A percentile compares a stretch with the other conserved stretches of the same genome.
phyloP scores from a whole-genome alignment of 2,888 invertebrate species.

The Meganola albula region DNA sequence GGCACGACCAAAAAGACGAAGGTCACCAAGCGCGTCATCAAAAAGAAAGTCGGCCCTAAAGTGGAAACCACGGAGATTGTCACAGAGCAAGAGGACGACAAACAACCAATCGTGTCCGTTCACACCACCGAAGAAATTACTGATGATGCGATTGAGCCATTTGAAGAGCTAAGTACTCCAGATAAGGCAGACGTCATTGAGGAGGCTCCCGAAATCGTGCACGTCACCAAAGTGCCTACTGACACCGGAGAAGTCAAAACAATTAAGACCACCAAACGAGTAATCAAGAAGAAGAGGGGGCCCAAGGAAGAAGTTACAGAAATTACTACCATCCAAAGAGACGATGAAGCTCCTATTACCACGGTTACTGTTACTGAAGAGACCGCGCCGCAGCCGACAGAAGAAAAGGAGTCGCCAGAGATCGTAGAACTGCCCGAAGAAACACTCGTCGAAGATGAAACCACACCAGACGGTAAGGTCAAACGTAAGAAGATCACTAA shows the following conservation, averaged over 20 bases:
- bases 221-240: constrained; percentile 27
- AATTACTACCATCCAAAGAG: constrained; percentile 57
- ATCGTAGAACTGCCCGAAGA: constrained; percentile 46
- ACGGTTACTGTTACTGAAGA: constrained; percentile 42
- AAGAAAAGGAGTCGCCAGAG: constrained; percentile 32
- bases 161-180: constrained; percentile 11
- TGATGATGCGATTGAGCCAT: constrained; percentile 19
- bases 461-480: constrained; percentile 34
- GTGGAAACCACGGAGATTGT: constrained; percentile 45
- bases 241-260: constrained; percentile 20
- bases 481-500: constrained; percentile 37
- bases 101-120: constrained; percentile 35
- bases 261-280: constrained; percentile 51
- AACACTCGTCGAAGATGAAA: constrained; percentile 31
- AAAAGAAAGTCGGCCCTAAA: constrained; percentile 40
- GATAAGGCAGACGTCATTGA: constrained; percentile 18
- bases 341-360: constrained; percentile 44
- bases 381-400: constrained; percentile 4
- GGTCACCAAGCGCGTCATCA: constrained; percentile 27
- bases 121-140: constrained; percentile 29
- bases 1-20: constrained; percentile 35
- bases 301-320: constrained; percentile 60
- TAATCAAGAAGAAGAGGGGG: constrained; percentile 60
- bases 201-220: constrained; percentile 19
- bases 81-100: constrained; percentile 30